phyloP scores from a whole-genome alignment of 37 sponge, comb jelly and placozoan species.

The Cliona cf. orientalis region DNA sequence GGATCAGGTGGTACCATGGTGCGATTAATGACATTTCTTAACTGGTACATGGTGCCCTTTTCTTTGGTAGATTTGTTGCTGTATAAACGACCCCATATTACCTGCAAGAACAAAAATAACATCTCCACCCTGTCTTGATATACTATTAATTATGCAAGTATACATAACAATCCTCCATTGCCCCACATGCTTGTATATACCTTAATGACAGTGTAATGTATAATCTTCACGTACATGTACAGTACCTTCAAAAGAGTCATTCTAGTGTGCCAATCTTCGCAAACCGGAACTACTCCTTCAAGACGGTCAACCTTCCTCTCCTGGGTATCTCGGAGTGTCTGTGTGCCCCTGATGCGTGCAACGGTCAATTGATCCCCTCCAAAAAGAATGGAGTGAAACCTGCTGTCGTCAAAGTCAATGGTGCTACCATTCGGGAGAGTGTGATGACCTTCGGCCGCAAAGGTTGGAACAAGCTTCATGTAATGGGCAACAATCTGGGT shows the following conservation, averaged over 20 bases:
- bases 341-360: slow-evolving; percentile 11
- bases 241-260: slow-evolving; percentile 39
- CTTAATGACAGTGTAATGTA: too few species aligned
- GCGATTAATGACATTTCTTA: slow-evolving; percentile 24
- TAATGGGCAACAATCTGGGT: slow-evolving; percentile 4
- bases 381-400: slow-evolving; percentile 9
- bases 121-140: neutral
- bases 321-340: slow-evolving; percentile 13
- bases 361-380: slow-evolving; percentile 48
- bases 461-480: slow-evolving; percentile 23
- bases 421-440: slow-evolving; percentile 3
- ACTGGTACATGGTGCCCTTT: slow-evolving; percentile 43
- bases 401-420: slow-evolving; percentile 4
- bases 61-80: slow-evolving; percentile 14
- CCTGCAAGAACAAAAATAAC: slow-evolving; percentile 8
- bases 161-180: too few species aligned
- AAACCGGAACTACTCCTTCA: slow-evolving; percentile 25
- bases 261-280: slow-evolving; percentile 47
- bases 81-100: slow-evolving; percentile 23
- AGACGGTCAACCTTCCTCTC: slow-evolving; percentile 20
- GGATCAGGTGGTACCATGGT: slow-evolving; percentile 6
- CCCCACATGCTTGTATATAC: too few species aligned
- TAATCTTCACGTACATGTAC: too few species aligned
- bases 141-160: too few species aligned
- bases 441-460: neutral